These are phyloP conservation scores for Smutsia temminckii DNA, from an alignment of 2,797 vertebrate genomes.

Conservation along the genomic window DNA sequence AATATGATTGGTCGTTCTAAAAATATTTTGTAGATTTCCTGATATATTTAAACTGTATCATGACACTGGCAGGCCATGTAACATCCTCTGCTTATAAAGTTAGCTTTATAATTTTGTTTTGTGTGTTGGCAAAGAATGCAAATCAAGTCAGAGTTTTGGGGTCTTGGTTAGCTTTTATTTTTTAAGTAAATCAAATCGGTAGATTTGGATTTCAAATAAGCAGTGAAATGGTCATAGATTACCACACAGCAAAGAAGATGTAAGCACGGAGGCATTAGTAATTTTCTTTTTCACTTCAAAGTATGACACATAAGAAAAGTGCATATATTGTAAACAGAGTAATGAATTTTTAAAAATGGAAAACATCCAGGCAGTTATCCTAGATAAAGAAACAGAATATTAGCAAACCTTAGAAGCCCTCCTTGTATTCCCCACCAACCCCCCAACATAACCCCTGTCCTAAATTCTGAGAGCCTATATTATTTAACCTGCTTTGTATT, in stretches of 20 bases:
- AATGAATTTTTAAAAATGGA: neutral
- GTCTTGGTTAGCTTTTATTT: neutral
- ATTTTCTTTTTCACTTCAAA: neutral
- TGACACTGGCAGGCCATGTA: neutral
- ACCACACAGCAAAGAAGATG: neutral
- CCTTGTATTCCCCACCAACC: too few relatives aligned
- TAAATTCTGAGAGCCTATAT: neutral
- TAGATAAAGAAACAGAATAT: neutral
- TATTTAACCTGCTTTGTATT: neutral
- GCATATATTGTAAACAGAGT: neutral
- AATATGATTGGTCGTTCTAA: neutral
- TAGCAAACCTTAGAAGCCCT: neutral
- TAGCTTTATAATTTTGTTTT: neutral
- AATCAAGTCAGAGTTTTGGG: neutral
- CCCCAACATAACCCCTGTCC: neutral
- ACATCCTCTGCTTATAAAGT: neutral
- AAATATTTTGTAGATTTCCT: constrained; percentile 3
- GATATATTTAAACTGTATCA: neutral
- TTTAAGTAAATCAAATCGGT: constrained; percentile 12
- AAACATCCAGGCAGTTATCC: neutral
- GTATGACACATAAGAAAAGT: neutral
- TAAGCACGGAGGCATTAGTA: neutral
- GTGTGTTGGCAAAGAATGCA: constrained; percentile 11
- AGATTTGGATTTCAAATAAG: constrained; percentile 9
- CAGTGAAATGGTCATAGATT: neutral